Base-by-base conservation (phyloP, 2,888 invertebrate genomes). In the Anoncus sp. region DNA sequence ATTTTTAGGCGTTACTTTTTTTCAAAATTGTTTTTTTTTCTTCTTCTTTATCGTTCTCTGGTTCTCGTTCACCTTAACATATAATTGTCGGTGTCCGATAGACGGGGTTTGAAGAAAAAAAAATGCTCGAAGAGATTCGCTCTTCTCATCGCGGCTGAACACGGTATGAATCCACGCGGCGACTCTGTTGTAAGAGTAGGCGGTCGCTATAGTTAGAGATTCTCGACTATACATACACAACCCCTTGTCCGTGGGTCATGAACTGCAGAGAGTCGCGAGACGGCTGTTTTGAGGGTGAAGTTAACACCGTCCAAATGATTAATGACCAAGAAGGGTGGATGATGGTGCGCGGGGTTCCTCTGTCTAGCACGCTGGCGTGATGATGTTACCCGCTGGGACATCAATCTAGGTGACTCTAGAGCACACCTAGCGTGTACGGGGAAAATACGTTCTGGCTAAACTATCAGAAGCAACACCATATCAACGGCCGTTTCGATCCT, bases 281-380 rank as follows among this genome's bases (percentile, higher is more conserved):
- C 75, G 75, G 75, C 75, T 84, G 87, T 85, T 87, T 85, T 83
- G 84, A 86, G 84, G 85, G 82, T 83, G 84, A 87, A 88, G 86
- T 85, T 87, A 87, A 85, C 87, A 82, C 82, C 84, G 83, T 78
- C 81, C 83, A 79, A 84, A 85, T 88, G 88, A 88, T 87, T 88
- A 88, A 88, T 87, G 83, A 83, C 80, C 77, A 62, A 59, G 77
- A 81, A n/a, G 82, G 83, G 62, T 63, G 51, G 69, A 70, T 31
- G 59, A 43, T 70, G 18, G n/a, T n/a, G n/a, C n/a, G n/a, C n/a
- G n/a, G 47, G 69, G 71, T 72, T 60, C 60, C 74, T 74, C 77
- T 72, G 77, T 78, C 80, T 72, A 79, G 74, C 72, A 60, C 38
- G 70, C 71, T 75, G 63, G n/a, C 81, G 80, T 75, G 79, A 76